A percentile compares a stretch with the other conserved stretches of the same genome.
Conservation (phyloP, 2,797 vertebrate genomes). For the Bradypus variegatus region DNA sequence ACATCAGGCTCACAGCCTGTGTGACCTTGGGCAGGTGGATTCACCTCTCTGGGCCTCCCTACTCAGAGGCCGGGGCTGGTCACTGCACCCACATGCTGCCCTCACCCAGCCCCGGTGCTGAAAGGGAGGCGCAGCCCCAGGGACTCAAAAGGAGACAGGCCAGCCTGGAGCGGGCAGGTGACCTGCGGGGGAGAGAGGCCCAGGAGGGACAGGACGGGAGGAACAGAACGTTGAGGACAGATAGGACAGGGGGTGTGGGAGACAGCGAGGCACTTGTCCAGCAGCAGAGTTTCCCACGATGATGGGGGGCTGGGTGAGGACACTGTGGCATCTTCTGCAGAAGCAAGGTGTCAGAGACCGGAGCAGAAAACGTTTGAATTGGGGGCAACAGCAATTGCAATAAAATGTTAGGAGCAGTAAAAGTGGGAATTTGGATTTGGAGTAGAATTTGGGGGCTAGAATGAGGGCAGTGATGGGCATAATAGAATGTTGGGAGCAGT, state of each 20-base stretch:
- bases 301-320: no score
- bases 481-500: not conserved
- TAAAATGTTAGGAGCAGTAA: not conserved
- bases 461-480: not conserved
- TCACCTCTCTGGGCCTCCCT: not conserved
- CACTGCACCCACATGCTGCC: not conserved
- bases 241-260: not conserved
- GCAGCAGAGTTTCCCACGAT: not conserved
- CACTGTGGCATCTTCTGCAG: no score
- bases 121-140: slow-evolving; percentile 35
- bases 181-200: not conserved
- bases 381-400: not conserved
- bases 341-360: not conserved
- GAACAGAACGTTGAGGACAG: not conserved
- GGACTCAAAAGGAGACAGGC: slow-evolving; percentile 41
- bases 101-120: not conserved
- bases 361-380: not conserved
- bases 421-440: not conserved
- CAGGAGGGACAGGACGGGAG: not conserved
- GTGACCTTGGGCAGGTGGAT: not conserved
- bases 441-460: not conserved
- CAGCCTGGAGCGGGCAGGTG: slow-evolving; percentile 24
- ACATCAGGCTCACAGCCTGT: not conserved
- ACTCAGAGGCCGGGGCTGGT: not conserved
- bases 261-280: rapidly evolving